Conservation (phyloP, 2,797 vertebrate species). For the Pseudochirops cupreus region DNA sequence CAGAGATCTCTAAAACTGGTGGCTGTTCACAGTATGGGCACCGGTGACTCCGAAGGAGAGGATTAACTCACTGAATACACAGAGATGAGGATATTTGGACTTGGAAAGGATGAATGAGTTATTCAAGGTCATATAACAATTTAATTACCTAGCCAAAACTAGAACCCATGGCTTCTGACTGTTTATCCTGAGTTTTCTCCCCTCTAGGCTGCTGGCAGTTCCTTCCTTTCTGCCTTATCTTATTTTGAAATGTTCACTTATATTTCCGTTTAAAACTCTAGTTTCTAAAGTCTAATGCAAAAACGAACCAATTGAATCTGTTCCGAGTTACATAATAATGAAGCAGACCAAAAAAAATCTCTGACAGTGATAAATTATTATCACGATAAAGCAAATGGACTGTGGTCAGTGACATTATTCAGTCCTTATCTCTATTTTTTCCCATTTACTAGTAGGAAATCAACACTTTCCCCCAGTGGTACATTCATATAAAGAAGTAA, state of each 20-base stretch:
- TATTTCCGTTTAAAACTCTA: conserved; percentile 61
- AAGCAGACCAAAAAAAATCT: conserved; percentile 36
- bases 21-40: background rate
- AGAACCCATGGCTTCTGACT: background rate
- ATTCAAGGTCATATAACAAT: background rate
- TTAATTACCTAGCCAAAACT: background rate
- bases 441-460: conserved; percentile 37
- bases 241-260: conserved; percentile 52
- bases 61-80: background rate
- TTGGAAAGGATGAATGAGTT: background rate
- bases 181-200: background rate
- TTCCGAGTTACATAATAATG: conserved; percentile 34
- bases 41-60: background rate
- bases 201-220: background rate
- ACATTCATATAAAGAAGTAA: conserved; percentile 56
- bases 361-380: conserved; percentile 36
- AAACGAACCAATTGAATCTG: conserved; percentile 54
- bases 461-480: conserved; percentile 46
- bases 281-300: conserved; percentile 50
- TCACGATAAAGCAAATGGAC: conserved; percentile 57
- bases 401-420: conserved; percentile 28
- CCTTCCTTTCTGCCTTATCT: conserved; percentile 32
- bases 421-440: conserved; percentile 53
- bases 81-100: background rate
- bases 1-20: background rate